Evolutionary conservation across 2,113 vertebrate genomes (phyloP), one percentile per base, ranked within the genome.

Genomic region (Oreotrochilus melanogaster): DNA sequence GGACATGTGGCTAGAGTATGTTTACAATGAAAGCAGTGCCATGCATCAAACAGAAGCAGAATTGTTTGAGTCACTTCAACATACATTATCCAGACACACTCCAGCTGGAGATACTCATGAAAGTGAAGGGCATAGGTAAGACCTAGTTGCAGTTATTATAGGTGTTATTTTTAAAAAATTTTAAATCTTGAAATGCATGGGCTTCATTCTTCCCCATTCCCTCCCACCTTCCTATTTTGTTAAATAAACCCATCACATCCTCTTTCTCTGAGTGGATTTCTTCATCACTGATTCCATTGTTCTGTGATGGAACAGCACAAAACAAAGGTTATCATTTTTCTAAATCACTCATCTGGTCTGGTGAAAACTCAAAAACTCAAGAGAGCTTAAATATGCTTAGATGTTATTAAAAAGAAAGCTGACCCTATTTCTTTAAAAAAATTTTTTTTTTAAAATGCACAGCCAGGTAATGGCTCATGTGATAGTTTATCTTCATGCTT

Each of bases 241-340:
- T 84, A 78, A 91, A 70, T 39, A 90, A 87, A 92, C 72, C 67
- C 82, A 94, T 66, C 70, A 80, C 11, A 3, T 78, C 66, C 71
- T 56, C 61, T 28, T 70, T 82, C 62, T n/a, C 74, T 54, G 27
- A 31, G 47, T 48, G 73, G 31, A 73, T 92, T 91, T 92, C 80
- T 94, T 83, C 73, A 43, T 86, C 95, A 91, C 54, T 47, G 39
- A 78, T 69, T 74, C 82, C 60, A 96, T 92, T 92, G 79, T 95
- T 88, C 79, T 69, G 64, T 33, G 69, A 85, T 47, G 58, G 72
- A 93, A 89, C 3, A 14, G 47, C 88, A 65, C 3, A 2, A 70
- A 89, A 91, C 66, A 72, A 95, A 91, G 75, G 47, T 91, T 91
- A 93, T 65, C 14, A 23, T 70, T 89, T 94, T 81, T 66, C 80